Evolutionary conservation across 2,797 vertebrate genomes (phyloP), one percentile per base, ranked within the genome.

Genomic region (Tapera naevia): DNA sequence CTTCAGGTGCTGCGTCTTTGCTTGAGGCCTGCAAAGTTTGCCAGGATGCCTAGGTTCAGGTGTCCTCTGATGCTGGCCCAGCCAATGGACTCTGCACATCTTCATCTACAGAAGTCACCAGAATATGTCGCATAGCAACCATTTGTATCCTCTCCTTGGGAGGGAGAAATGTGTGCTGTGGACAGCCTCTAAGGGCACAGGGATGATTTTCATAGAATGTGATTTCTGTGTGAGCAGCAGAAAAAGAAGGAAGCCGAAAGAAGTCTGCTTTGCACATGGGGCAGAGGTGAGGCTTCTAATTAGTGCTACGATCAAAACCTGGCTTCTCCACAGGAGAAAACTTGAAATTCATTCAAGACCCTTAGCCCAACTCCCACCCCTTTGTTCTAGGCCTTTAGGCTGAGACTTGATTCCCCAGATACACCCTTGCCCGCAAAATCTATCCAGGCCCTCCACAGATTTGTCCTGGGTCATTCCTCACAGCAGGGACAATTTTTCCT

Each of bases 221-320:
- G 11, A 57, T 33, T 73, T 89, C 66, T 41, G 5, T 60, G 41
- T 74, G 65, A 75, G 61, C 51, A 58, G 41, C 7, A 69, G 45
- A 80, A 35, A 80, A 91, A 76, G 19, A 39, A 80, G 79, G 35
- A 83, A 84, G 41, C 11, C 17, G 11, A 84, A 91, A 84, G 39
- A 62, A 70, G 5, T 25, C 41, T 81, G 45, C 1, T 2, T 45
- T 71, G 70, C 27, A 61, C 9, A 2, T 6, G 4, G 16, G 58
- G 19, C 70, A 81, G 33, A 54, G 66, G 24, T 27, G 43, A 78
- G 24, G 33, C 14, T 30, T 21, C 43, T 74, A 8, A 18, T 61
- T 18, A 57, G 22, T 39, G 28, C 57, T 17, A 13, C 3, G 4
- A 30, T 56, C 80, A 64, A 86, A 84, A 53, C 32, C 22, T 66